Evolutionary conservation across 1,140 invertebrate genomes (phyloP).

Genomic region (Palaemon carinicauda): DNA sequence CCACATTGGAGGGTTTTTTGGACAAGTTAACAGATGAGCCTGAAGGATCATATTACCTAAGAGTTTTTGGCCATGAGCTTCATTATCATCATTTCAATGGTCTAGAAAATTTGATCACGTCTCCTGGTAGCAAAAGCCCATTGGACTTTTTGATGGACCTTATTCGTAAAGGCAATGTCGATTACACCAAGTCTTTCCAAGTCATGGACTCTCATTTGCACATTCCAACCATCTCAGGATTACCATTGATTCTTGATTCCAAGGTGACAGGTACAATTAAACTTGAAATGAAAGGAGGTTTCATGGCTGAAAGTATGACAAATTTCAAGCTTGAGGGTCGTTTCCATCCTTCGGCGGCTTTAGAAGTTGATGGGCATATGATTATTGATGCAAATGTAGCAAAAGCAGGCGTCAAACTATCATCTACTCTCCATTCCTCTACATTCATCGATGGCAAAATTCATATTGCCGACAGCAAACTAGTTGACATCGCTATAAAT

Average conservation of each 20-base stretch:
- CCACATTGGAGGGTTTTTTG: slow-evolving; percentile 50
- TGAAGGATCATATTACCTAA: slow-evolving; percentile 62
- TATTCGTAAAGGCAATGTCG: slow-evolving; percentile 57
- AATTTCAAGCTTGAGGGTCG: slow-evolving; percentile 69
- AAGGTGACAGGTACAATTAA: slow-evolving; percentile 77
- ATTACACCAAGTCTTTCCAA: slow-evolving; percentile 67
- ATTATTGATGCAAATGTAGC: slow-evolving; percentile 77
- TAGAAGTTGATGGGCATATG: slow-evolving; percentile 75
- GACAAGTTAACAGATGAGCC: slow-evolving; percentile 59
- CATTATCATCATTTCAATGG: slow-evolving; percentile 62
- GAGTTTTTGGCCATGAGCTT: slow-evolving; percentile 72
- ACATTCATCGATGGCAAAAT: slow-evolving; percentile 78
- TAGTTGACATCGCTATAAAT: slow-evolving; percentile 78
- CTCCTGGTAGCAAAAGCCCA: slow-evolving; percentile 6
- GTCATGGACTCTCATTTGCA: slow-evolving; percentile 80
- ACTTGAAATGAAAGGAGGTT: slow-evolving; percentile 74
- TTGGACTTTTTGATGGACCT: slow-evolving; percentile 44
- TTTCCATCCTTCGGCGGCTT: slow-evolving; percentile 71
- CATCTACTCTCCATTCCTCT: slow-evolving; percentile 78
- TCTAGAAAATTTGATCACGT: slow-evolving; percentile 31
- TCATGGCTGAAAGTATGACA: slow-evolving; percentile 76
- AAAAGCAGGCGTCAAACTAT: slow-evolving; percentile 78
- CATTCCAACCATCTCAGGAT: slow-evolving; percentile 82
- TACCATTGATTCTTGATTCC: slow-evolving; percentile 77
- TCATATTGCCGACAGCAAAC: slow-evolving; percentile 71